phyloP scores from a whole-genome alignment of 1,140 invertebrate species.

The Ceratina calcarata region DNA sequence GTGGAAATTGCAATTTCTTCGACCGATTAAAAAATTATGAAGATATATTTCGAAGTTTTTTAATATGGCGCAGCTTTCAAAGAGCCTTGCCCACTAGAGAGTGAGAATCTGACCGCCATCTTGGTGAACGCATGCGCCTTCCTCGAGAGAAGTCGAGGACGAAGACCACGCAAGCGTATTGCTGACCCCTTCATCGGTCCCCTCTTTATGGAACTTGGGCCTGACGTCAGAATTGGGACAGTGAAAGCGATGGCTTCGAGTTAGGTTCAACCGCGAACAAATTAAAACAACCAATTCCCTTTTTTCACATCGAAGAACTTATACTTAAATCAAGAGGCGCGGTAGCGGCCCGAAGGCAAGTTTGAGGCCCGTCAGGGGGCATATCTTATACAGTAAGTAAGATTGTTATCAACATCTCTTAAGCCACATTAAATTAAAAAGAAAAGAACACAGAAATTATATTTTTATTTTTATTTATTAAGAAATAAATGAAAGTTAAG shows the following conservation, averaged over 20 bases:
- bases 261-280: background rate
- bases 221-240: conserved; percentile 74
- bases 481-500: conserved; percentile 84
- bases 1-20: background rate
- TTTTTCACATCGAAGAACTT: too few relatives aligned
- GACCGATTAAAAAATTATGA: background rate
- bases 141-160: conserved; percentile 40
- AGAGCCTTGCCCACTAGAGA: conserved; percentile 69
- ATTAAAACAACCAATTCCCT: too few relatives aligned
- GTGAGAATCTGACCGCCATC: conserved; percentile 76
- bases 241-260: conserved; percentile 58
- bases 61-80: conserved; percentile 45
- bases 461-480: conserved; percentile 47
- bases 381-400: too few relatives aligned
- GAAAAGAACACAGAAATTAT: conserved; percentile 17
- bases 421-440: background rate
- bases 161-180: conserved; percentile 71
- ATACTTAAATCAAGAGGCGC: too few relatives aligned
- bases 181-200: conserved; percentile 41
- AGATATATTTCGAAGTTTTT: conserved; percentile 20
- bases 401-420: too few relatives aligned
- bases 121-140: conserved; percentile 66
- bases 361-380: too few relatives aligned
- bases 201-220: conserved; percentile 29
- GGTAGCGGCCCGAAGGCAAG: too few relatives aligned